Percentiles rank a stretch among this genome's conserved stretches.
phyloP scores from a whole-genome alignment of 2,797 vertebrate species.

The Saxicola maurus region DNA sequence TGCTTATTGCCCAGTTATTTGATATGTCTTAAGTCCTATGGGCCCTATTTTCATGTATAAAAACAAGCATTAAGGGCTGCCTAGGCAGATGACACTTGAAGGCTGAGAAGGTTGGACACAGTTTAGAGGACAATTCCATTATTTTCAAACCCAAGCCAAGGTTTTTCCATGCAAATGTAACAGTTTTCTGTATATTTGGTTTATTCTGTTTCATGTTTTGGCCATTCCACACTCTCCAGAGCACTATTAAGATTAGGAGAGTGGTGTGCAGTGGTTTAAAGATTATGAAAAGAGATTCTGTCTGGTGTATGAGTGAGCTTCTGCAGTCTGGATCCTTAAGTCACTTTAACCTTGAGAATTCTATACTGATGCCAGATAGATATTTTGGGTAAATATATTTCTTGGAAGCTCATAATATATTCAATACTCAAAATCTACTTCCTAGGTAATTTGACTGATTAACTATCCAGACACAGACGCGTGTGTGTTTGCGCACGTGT shows the following conservation, averaged over 20 bases:
- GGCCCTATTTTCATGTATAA: not conserved
- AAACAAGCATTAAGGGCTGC: not conserved
- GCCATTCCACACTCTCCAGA: slow-evolving; percentile 15
- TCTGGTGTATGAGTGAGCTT: not conserved
- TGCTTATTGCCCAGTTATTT: not conserved
- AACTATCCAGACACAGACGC: not conserved
- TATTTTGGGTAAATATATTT: slow-evolving; percentile 2
- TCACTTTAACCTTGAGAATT: slow-evolving; percentile 21
- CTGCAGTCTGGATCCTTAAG: not conserved
- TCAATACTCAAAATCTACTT: slow-evolving; percentile 2
- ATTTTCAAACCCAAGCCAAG: slow-evolving; percentile 19
- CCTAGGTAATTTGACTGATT: not conserved
- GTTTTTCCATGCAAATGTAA: slow-evolving; percentile 36
- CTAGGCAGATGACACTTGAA: slow-evolving; percentile 15
- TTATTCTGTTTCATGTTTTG: slow-evolving; percentile 54
- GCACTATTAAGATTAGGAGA: slow-evolving; percentile 31
- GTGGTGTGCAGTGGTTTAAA: slow-evolving; percentile 19
- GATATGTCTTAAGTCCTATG: not conserved
- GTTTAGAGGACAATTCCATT: slow-evolving; percentile 7
- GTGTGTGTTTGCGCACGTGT: not conserved
- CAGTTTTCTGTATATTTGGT: not conserved
- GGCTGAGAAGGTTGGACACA: slow-evolving; percentile 2
- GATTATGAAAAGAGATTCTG: not conserved
- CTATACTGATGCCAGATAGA: not conserved
- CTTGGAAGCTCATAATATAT: slow-evolving; percentile 1